These are phyloP conservation scores for Pedetes capensis DNA, from an alignment of 2,113 vertebrate genomes.

Conservation along the genomic window DNA sequence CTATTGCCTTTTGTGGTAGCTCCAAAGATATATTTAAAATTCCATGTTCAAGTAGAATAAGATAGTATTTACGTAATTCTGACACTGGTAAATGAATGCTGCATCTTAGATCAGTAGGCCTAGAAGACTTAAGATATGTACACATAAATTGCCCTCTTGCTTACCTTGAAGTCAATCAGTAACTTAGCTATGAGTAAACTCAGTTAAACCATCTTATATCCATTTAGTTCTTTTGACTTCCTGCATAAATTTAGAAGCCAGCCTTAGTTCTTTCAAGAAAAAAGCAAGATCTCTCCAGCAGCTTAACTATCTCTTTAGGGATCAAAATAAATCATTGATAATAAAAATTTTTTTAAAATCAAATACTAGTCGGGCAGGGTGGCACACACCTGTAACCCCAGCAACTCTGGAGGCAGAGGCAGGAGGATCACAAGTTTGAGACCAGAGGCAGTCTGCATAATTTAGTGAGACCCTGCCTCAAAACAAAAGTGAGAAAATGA, in stretches of 20 bases:
- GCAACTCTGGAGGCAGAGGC: too few relatives aligned
- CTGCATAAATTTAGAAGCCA: not conserved
- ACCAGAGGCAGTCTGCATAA: too few relatives aligned
- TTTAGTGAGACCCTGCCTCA: too few relatives aligned
- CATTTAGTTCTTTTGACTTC: not conserved
- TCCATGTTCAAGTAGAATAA: not conserved
- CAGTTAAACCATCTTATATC: not conserved
- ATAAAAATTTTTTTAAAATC: not conserved
- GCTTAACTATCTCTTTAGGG: not conserved
- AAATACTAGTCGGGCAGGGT: too few relatives aligned
- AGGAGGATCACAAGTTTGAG: too few relatives aligned
- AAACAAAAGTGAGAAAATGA: too few relatives aligned
- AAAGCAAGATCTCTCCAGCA: not conserved
- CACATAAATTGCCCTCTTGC: not conserved
- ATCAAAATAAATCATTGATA: not conserved
- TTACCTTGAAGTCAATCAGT: not conserved
- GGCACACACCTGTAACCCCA: too few relatives aligned
- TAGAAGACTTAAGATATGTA: not conserved
- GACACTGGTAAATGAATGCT: not conserved
- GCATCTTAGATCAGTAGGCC: not conserved
- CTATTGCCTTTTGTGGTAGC: not conserved
- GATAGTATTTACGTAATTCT: not conserved
- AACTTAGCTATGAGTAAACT: not conserved
- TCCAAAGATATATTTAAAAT: not conserved
- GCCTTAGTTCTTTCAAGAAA: not conserved